Percentiles rank a stretch among this genome's conserved stretches.
phyloP scores from a whole-genome alignment of 2,113 vertebrate species.

The Azemiops feae region DNA sequence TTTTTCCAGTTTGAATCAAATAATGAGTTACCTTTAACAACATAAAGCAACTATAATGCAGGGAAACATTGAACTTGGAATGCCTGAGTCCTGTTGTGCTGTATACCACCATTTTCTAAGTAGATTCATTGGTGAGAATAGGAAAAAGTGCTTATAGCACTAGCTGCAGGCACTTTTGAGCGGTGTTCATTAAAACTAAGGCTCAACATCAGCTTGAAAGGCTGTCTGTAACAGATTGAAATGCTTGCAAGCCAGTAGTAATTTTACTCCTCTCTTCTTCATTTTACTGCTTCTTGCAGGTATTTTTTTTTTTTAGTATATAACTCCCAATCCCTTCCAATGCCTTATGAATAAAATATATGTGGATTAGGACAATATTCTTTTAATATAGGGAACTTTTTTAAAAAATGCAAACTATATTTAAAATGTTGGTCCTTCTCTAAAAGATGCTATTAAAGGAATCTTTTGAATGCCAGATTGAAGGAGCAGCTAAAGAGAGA shows the following conservation, averaged over 20 bases:
- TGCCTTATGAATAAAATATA: neutral
- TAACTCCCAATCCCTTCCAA: neutral
- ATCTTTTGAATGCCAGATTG: neutral
- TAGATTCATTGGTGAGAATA: slow-evolving; percentile 1
- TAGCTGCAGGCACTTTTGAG: neutral
- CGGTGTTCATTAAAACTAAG: slow-evolving; percentile 21
- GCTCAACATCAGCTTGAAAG: slow-evolving; percentile 16
- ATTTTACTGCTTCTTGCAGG: neutral
- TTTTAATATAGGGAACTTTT: neutral
- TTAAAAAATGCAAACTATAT: neutral
- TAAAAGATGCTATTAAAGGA: neutral
- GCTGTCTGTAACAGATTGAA: slow-evolving; percentile 1
- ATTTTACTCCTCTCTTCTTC: neutral
- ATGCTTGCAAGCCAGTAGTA: neutral
- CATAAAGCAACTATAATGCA: slow-evolving; percentile 3
- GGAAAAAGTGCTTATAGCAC: slow-evolving; percentile 4
- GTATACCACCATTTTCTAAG: neutral
- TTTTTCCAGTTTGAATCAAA: neutral
- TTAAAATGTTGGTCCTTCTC: neutral
- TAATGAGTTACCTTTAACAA: neutral
- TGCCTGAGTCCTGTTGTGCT: neutral
- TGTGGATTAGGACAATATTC: neutral
- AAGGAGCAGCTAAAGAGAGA: slow-evolving; percentile 3
- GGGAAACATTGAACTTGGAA: neutral
- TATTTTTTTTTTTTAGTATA: slow-evolving; percentile 44